Conservation (phyloP, 1,140 invertebrate genomes). For the Diorhabda carinulata region DNA sequence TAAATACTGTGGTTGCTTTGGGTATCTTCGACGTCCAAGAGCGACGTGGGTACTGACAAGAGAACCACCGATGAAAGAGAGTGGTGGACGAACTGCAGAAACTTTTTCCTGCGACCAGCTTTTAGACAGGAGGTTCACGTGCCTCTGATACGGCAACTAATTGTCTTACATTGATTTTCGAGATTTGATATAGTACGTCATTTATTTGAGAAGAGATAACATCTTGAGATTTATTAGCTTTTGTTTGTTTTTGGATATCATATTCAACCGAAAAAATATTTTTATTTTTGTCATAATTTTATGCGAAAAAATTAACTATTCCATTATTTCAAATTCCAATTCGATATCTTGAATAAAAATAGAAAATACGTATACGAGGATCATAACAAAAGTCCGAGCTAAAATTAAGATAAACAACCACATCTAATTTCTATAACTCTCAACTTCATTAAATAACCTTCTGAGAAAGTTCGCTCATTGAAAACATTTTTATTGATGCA, state of each 20-base stretch:
- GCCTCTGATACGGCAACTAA: constrained; percentile 11
- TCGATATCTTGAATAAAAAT: no score
- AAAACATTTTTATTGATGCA: no score
- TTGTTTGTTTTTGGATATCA: constrained; percentile 8
- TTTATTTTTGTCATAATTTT: no score
- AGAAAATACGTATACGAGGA: no score
- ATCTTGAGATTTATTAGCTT: constrained; percentile 10
- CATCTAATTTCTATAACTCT: no score
- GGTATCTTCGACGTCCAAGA: constrained; percentile 24
- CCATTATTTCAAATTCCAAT: no score
- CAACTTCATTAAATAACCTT: no score
- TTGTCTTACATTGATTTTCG: constrained; percentile 3
- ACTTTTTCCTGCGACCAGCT: constrained; percentile 28
- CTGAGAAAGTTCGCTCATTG: no score
- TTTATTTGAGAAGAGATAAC: constrained; percentile 7
- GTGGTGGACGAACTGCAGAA: constrained; percentile 24
- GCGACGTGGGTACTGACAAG: constrained; percentile 26
- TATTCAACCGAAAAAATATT: background rate
- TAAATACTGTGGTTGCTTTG: constrained; percentile 14
- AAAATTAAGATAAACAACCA: no score
- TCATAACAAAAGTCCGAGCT: no score
- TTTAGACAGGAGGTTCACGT: constrained; percentile 30
- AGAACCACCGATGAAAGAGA: constrained; percentile 16
- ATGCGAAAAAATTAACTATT: no score
- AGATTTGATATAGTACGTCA: constrained; percentile 9